Percentiles rank a stretch among this genome's conserved stretches.
Conservation (phyloP, 2,113 vertebrate species). For the Dromaius novaehollandiae region DNA sequence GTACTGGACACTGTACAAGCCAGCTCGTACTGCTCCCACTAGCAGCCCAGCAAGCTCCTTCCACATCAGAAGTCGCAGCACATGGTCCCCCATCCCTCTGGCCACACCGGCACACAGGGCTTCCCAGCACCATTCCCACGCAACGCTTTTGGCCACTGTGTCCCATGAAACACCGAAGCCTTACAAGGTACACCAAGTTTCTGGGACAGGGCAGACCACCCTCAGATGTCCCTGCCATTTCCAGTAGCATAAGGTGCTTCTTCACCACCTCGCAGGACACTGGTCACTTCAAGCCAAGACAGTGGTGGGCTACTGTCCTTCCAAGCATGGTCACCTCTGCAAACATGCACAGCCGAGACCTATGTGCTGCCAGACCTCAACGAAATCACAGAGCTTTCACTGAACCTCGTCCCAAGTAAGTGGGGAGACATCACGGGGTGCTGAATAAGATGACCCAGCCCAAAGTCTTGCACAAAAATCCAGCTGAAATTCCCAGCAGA, state of each 20-base stretch:
- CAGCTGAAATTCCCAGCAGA: neutral
- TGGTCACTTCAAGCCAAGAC: neutral
- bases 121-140: neutral
- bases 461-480: neutral
- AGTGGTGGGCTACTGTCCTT: neutral
- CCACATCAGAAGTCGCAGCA: neutral
- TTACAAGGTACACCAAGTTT: neutral
- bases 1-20: neutral
- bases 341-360: neutral
- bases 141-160: rapidly evolving
- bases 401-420: rapidly evolving
- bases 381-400: neutral
- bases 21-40: rapidly evolving
- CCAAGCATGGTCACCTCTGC: neutral
- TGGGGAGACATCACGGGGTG: neutral
- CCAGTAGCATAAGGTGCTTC: neutral
- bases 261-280: neutral
- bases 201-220: neutral
- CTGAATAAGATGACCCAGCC: neutral
- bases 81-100: neutral
- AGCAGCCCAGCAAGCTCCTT: neutral
- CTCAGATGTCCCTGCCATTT: neutral
- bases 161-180: neutral
- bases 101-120: rapidly evolving
- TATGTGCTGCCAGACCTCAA: neutral